Conservation (phyloP, 2,113 vertebrate genomes). For the Brachionichthys hirsutus region DNA sequence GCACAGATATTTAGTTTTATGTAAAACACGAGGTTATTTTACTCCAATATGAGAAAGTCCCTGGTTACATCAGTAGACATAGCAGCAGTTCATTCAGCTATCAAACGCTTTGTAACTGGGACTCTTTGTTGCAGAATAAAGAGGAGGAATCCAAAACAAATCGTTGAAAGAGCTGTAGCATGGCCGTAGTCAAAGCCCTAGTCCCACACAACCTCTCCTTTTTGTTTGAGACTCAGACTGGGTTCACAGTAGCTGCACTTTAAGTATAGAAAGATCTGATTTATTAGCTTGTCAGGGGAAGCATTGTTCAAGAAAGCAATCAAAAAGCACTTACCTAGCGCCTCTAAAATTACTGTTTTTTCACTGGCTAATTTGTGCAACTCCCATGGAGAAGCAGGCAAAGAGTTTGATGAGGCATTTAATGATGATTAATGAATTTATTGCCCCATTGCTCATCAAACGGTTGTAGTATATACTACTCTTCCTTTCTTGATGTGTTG, state of each 20-base stretch:
- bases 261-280: slow-evolving; percentile 91
- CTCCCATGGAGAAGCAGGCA: slow-evolving; percentile 98
- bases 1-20: slow-evolving; percentile 47
- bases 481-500: slow-evolving; percentile 77
- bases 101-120: slow-evolving; percentile 66
- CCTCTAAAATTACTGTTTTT: slow-evolving; percentile 99
- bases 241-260: slow-evolving; percentile 84
- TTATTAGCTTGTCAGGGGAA: slow-evolving; percentile 99
- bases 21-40: slow-evolving; percentile 68
- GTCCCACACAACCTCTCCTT: slow-evolving; percentile 69
- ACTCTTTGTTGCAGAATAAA: slow-evolving; percentile 79
- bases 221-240: slow-evolving; percentile 74
- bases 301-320: slow-evolving; percentile 97
- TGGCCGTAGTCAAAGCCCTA: slow-evolving; percentile 70
- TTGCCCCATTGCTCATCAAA: slow-evolving; percentile 97
- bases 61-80: slow-evolving; percentile 64
- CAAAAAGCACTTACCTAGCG: slow-evolving; percentile 99
- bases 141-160: slow-evolving; percentile 75
- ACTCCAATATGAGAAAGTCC: slow-evolving; percentile 65
- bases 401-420: slow-evolving; percentile 99
- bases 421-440: slow-evolving; percentile 99
- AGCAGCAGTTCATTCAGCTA: slow-evolving; percentile 73
- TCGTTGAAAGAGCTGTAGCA: slow-evolving; percentile 69
- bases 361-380: slow-evolving; percentile 99
- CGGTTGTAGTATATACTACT: slow-evolving; percentile 86